These are phyloP conservation scores for Anastrepha ludens DNA, from an alignment of 1,140 invertebrate species.

Conservation along the genomic window DNA sequence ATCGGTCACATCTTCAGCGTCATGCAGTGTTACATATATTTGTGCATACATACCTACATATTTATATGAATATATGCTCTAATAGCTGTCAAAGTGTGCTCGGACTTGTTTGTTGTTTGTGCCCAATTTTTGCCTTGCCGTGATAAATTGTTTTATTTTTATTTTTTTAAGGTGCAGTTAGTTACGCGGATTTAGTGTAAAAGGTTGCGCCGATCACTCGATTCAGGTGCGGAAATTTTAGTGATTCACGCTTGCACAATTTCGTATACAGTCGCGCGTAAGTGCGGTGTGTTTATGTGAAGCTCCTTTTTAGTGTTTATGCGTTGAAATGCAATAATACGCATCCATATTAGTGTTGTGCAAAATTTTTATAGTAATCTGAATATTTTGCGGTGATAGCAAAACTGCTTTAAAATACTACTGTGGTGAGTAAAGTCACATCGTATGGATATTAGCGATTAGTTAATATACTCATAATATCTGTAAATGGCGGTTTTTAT, in stretches of 20 bases:
- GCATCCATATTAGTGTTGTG: background rate
- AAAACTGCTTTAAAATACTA: too few species aligned
- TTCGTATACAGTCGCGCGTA: too few species aligned
- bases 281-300: too few species aligned
- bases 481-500: too few species aligned
- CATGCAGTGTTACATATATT: background rate
- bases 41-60: background rate
- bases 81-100: background rate
- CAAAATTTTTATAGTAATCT: background rate
- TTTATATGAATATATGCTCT: background rate
- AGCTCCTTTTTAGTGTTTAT: too few species aligned
- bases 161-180: background rate
- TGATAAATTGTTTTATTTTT: background rate
- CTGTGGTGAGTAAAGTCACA: too few species aligned
- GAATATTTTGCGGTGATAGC: too few species aligned
- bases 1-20: background rate
- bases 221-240: background rate
- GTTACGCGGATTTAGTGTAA: background rate
- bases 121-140: background rate
- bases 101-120: background rate
- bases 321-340: background rate
- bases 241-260: background rate
- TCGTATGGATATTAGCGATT: too few species aligned
- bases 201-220: background rate
- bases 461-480: too few species aligned